Base-by-base conservation (phyloP, 2,113 vertebrate genomes). In the Neoarius graeffei region DNA sequence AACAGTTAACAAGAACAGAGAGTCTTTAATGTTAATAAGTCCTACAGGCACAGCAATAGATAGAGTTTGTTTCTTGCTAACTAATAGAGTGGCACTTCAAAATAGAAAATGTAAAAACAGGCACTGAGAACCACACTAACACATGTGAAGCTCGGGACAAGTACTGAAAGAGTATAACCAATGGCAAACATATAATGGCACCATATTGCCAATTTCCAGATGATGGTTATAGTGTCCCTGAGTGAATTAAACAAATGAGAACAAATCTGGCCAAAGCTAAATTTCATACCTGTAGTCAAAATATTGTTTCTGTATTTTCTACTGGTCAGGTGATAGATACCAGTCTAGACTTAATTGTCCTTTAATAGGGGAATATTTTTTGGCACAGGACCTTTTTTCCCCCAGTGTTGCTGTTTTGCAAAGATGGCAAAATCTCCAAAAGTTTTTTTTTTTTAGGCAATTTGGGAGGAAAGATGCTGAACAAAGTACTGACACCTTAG, bases 11-110 rank as follows among this genome's bases (percentile, higher is more conserved):
- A 52, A 77, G 74, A 52, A 77, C 74, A 77, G 74, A 50, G 10
- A 23, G 50, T 54, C 74, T n/a, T 77, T 52, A 52, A 54, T 54
- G 74, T 54, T 54, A 54, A 77, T 77, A 54, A 77, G 74, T 77
- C 48, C n/a, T 77, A 54, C 25, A 77, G 74, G 23, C 74, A 52
- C 74, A 77, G 48, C 19, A 67, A 67, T 10, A n/a, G 23, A 66
- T n/a, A 66, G 25, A 35, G 67, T 71, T 71, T 35, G 27, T 19
- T 35, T 71, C 30, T 50, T 74, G 19, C 19, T 23, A 74, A 74
- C 42, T 48, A 48, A 74, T 10, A 48, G 71, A 48, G 35, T 48
- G 30, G 30, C 15, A 48, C 35, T 20, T 17, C 71, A 20, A 73
- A 42, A 73, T 20, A 20, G 0, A 73, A 42, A 19, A 73, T 73